Conservation (phyloP, 2,797 vertebrate genomes). For the Rhincodon typus region DNA sequence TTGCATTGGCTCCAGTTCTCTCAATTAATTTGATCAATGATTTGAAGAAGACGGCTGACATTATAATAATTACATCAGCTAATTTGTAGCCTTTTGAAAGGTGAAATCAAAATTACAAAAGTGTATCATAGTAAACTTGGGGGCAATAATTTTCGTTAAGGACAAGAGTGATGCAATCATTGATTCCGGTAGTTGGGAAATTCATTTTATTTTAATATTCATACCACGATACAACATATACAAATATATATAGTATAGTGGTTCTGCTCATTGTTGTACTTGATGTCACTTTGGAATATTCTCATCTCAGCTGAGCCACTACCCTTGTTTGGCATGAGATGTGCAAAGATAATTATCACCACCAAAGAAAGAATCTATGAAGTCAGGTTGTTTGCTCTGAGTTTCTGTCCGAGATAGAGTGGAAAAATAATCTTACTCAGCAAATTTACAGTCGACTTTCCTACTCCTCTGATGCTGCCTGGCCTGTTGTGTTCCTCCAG, state of each 20-base stretch:
- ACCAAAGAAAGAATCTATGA: neutral
- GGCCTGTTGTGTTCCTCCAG: no score
- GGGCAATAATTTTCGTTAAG: neutral
- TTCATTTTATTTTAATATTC: no score
- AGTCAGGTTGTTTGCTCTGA: neutral
- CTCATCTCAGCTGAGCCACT: neutral
- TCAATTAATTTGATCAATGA: neutral
- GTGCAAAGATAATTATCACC: neutral
- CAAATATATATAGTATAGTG: no score
- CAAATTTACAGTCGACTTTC: neutral
- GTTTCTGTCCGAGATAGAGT: neutral
- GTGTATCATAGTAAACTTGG: neutral
- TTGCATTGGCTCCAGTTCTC: neutral
- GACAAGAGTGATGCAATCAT: neutral
- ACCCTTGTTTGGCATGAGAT: neutral
- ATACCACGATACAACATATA: no score
- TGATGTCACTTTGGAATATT: no score
- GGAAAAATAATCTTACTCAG: neutral
- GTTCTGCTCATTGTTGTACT: no score
- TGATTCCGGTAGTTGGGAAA: rapidly evolving
- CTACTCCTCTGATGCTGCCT: no score
- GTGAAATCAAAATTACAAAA: neutral
- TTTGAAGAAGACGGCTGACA: neutral
- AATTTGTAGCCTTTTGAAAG: neutral
- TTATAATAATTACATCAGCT: neutral